Percentiles rank a stretch among this genome's conserved stretches.
Conservation (phyloP, 2,113 vertebrate genomes). For the Tragelaphus strepsiceros region DNA sequence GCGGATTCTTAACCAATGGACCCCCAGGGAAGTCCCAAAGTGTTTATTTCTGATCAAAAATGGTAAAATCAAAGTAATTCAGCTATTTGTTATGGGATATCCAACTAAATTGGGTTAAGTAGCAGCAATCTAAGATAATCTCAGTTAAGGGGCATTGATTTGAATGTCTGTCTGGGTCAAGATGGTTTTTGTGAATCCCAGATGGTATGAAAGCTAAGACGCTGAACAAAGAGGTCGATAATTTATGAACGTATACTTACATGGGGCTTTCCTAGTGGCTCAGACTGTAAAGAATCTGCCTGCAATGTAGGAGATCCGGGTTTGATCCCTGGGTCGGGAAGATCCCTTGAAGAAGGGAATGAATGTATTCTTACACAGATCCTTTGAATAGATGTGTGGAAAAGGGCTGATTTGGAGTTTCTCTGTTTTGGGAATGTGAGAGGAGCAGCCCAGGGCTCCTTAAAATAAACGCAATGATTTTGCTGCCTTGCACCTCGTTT, state of each 20-base stretch:
- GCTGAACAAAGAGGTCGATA: background rate
- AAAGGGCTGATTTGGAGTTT: background rate
- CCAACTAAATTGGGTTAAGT: background rate
- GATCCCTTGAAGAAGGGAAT: background rate
- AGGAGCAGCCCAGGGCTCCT: background rate
- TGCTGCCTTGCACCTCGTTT: background rate
- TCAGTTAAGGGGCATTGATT: background rate
- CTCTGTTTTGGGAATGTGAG: background rate
- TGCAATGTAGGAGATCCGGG: background rate
- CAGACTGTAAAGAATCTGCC: background rate
- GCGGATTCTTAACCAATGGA: background rate
- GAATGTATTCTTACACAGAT: background rate
- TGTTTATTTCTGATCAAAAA: background rate
- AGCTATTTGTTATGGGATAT: background rate
- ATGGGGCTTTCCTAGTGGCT: background rate
- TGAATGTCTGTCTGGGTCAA: background rate
- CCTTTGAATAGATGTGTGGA: background rate
- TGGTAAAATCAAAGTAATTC: background rate
- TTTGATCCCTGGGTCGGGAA: background rate
- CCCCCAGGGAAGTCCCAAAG: background rate
- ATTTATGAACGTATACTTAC: background rate
- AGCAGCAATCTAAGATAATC: background rate
- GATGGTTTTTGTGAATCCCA: background rate
- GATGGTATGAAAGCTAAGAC: background rate
- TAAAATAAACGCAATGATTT: background rate